Conservation (phyloP, 2,888 invertebrate genomes). For the Drosophila nr. medialis region DNA sequence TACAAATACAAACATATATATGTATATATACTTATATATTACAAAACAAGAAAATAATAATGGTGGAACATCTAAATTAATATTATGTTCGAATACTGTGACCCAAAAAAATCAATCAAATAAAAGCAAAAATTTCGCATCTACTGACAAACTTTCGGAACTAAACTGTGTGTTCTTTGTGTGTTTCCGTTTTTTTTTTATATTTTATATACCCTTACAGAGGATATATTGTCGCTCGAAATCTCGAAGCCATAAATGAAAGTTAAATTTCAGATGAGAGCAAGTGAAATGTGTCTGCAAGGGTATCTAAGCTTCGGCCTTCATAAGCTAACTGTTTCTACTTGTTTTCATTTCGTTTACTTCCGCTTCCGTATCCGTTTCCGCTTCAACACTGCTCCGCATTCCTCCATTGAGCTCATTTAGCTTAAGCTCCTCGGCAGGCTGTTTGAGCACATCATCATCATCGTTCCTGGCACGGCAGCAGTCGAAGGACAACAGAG, state of each 20-base stretch:
- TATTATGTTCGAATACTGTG: slow-evolving; percentile 69
- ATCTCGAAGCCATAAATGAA: not conserved
- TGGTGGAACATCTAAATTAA: slow-evolving; percentile 37
- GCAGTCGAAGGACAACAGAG: slow-evolving; percentile 85
- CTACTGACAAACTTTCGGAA: slow-evolving; percentile 57
- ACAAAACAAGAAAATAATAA: slow-evolving; percentile 10
- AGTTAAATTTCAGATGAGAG: not conserved
- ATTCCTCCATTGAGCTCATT: slow-evolving; percentile 44
- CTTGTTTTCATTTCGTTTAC: not conserved
- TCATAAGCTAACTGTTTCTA: not conserved
- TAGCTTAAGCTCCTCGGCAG: slow-evolving; percentile 54
- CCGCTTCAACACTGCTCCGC: slow-evolving; percentile 22
- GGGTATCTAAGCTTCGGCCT: not conserved
- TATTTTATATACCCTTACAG: not conserved
- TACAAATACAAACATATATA: slow-evolving; percentile 21
- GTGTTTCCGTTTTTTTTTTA: not conserved
- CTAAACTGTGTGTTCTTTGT: slow-evolving; percentile 26
- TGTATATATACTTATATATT: slow-evolving; percentile 3
- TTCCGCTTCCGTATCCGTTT: slow-evolving; percentile 29
- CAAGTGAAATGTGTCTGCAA: not conserved
- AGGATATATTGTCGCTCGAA: not conserved
- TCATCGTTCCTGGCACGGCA: slow-evolving; percentile 55
- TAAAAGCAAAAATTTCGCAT: slow-evolving; percentile 76
- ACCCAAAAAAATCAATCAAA: slow-evolving; percentile 69
- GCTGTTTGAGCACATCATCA: slow-evolving; percentile 36